Evolutionary conservation across 1,140 invertebrate species (phyloP), one percentile per base, ranked within the genome.

Genomic region (Hermetia illucens): DNA sequence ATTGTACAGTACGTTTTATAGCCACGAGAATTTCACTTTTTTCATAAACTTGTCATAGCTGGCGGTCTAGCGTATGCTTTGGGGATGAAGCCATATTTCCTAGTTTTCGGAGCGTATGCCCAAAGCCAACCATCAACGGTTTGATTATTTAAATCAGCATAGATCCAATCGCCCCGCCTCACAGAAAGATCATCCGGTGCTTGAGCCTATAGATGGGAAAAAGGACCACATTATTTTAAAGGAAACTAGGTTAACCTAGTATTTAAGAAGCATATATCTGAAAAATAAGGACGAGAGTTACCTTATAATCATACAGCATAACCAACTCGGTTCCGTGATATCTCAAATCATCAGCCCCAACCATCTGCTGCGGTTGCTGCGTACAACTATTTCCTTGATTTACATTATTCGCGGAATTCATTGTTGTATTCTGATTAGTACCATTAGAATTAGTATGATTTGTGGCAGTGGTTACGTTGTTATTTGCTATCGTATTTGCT

Each of bases 101-200:
- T 66, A 9, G 84, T 84, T 64, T 90, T 90, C 1, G 88, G 87
- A 8, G 88, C 85, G 61, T 89, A 92, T 0, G 87, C 88, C 90
- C 90, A 95, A 20, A 94, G 63, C 89, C 89, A 94, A 9, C 88
- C 88, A 53, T 91, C 85, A 1, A 92, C 87, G 0, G 84, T 91
- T 64, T 94, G 89, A 68, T 91, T 87, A 42, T 76, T 81, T 22
- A 92, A 67, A 65, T 94, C 88, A 0, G 88, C 89, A 63, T 93
- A 94, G 39, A 94, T 88, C 85, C 86, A 91, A 48, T 95, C 88
- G 1, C 89, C 89, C 34, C 88, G 65, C 42, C 81, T 71, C 21
- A 94, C 87, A 19, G 82, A 84, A 20, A 94, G 63, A 63, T 92
- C 89, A 58, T 93, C 88, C 2, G 86, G 82, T 22, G 86, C 87